Evolutionary conservation across 2,797 vertebrate genomes (phyloP), one percentile per base, ranked within the genome.

Genomic region (Geotrypetes seraphini): DNA sequence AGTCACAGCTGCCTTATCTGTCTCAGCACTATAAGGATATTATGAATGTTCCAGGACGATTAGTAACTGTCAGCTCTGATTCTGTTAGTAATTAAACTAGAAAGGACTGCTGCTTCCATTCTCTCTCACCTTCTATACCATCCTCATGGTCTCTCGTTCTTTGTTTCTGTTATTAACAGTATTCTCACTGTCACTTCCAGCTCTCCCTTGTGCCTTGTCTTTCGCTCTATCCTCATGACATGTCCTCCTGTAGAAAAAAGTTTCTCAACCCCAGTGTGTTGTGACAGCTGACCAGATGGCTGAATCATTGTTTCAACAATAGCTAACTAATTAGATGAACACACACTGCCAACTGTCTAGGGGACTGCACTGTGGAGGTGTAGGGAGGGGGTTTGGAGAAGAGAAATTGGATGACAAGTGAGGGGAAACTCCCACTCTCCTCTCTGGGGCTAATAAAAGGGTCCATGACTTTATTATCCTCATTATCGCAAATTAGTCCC

Each of bases 401-500:
- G 22, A 21, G 13, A 19, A 6, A 8, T 2, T 2, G 5, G 8
- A 7, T 7, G 5, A 12, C 19, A 18, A 2, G n/a, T 8, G 9
- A 3, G 18, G 3, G n/a, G 7, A 12, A 23, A 1, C 3, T 5
- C 5, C 8, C 4, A 5, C 13, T 5, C 19, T 14, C 2, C 8
- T 5, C 10, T 7, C 4, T 16, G 27, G 19, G 5, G 3, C 6
- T 10, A 38, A 36, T 39, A 36, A n/a, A 35, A 38, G 33, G n/a
- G 21, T 24, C 20, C 15, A 26, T 20, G 47, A 26, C 32, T 53
- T 38, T n/a, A 43, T 48, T 36, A 51, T 2, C 8, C 29, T 42
- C 50, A 45, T 50, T 45, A 29, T 30, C 22, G 2, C n/a, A 7
- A 14, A 19, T 2, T 30, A n/a, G n/a, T n/a, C n/a, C n/a, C n/a